Percentiles rank a stretch among this genome's conserved stretches.
phyloP scores from a whole-genome alignment of 2,797 vertebrate species.

The Chaunax sp. region DNA sequence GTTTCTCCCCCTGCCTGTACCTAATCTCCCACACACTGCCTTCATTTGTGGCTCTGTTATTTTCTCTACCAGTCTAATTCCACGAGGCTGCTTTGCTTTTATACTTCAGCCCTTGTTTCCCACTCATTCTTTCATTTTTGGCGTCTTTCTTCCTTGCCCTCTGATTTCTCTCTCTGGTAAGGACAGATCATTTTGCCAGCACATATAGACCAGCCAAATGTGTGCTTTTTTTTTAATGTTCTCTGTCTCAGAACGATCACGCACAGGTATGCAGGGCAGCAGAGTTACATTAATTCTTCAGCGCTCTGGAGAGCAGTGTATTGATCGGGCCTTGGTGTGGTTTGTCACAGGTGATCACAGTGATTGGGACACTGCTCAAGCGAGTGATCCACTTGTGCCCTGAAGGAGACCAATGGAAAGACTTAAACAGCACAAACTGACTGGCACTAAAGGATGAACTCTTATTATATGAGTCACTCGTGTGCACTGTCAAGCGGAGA shows the following conservation, averaged over 20 bases:
- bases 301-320: slow-evolving; percentile 58
- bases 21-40: slow-evolving; percentile 59
- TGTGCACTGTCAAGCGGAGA: slow-evolving; percentile 45
- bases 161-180: slow-evolving; percentile 1
- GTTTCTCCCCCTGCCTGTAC: slow-evolving; percentile 16
- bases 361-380: slow-evolving; percentile 75
- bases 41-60: slow-evolving; percentile 44
- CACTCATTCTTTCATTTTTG: slow-evolving; percentile 1
- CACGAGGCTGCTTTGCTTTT: not conserved
- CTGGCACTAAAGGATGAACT: slow-evolving; percentile 67
- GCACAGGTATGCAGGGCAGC: slow-evolving; percentile 12
- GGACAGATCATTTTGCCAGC: not conserved
- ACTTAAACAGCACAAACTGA: slow-evolving; percentile 68
- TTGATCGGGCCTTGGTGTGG: slow-evolving; percentile 67
- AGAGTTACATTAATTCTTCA: slow-evolving; percentile 63
- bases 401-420: slow-evolving; percentile 42
- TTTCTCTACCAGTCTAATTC: slow-evolving; percentile 30
- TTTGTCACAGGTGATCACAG: slow-evolving; percentile 81
- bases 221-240: not conserved
- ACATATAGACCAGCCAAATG: not conserved
- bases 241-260: not conserved
- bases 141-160: not conserved
- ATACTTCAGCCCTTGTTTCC: slow-evolving; percentile 8
- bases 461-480: slow-evolving; percentile 62
- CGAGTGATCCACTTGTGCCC: slow-evolving; percentile 61